Evolutionary conservation across 64 coral and sea anemone genomes (phyloP), one percentile per base, ranked within the genome.

Genomic region (Stylophora pistillata): DNA sequence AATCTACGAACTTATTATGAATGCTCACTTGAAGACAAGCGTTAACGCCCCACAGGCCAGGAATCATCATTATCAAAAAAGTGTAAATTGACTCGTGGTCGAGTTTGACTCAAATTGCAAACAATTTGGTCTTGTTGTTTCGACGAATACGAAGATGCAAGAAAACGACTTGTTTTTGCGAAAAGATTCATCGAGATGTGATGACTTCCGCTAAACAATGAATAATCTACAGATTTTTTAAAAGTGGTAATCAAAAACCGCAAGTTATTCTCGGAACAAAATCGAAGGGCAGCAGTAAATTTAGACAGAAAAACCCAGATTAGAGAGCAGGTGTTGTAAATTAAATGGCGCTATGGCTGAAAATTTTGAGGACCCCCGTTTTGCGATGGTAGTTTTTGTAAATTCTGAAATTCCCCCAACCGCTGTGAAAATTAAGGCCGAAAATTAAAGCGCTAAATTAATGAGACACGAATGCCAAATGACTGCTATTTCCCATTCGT

Each of bases 101-200:
- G 52, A 26, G 20, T 68, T 25, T 53, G 53, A 56, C 16, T 12
- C n/a, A 30, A 15, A 15, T 27, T 56, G 23, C 9, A 78, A 53
- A 21, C 53, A 55, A 57, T 56, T 78, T 78, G n/a, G 52, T 21
- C 75, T 78, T 25, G 34, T 12, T 26, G 52, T 78, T 56, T 47
- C 0, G 16, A 20, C 17, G 20, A 76, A 52, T 76, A 53, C 75
- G 1, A 57, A 77, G 56, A 78, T 27, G 64, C 61, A 0, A 3
- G 6, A 55, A 56, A 78, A 56, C 28, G 23, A 56, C 25, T 27
- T 57, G 47, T 15, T 47, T n/a, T 52, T 56, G 73, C 20, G 33
- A 76, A 76, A 54, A 76, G 14, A 68, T 68, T 68, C 64, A 68
- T 68, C 26, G 64, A 68, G 26, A 68, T n/a, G 23, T 68, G 64